Conservation (phyloP, 2,888 invertebrate genomes). For the Clanis bilineata region DNA sequence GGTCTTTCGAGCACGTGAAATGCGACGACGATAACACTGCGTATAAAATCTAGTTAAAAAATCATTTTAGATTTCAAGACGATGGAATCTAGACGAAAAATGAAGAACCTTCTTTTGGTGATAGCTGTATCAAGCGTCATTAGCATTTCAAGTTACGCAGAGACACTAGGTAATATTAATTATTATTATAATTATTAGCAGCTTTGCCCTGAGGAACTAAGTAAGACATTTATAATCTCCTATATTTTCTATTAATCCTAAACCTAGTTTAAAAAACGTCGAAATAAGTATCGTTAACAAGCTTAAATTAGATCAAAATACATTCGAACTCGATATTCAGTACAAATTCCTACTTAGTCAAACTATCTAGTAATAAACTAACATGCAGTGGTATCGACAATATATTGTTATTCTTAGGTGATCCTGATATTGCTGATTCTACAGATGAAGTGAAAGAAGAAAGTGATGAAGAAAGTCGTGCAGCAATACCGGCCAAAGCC, state of each 20-base stretch:
- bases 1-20: slow-evolving; percentile 33
- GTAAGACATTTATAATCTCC: too few relatives aligned
- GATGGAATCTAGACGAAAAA: not conserved
- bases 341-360: too few relatives aligned
- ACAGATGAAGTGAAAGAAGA: not conserved
- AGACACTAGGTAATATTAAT: not conserved
- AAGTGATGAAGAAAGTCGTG: not conserved
- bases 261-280: too few relatives aligned
- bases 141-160: not conserved
- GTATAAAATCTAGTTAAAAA: not conserved
- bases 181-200: not conserved
- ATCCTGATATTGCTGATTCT: not conserved
- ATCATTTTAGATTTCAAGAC: not conserved
- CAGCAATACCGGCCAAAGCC: not conserved
- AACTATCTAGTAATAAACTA: too few relatives aligned
- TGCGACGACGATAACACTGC: not conserved
- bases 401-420: not conserved
- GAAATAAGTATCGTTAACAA: too few relatives aligned
- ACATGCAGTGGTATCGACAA: not conserved
- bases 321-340: too few relatives aligned
- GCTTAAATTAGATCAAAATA: too few relatives aligned
- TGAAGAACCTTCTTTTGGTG: not conserved
- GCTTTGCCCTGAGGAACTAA: too few relatives aligned
- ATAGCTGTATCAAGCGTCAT: not conserved
- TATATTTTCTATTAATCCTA: too few relatives aligned